phyloP scores from a whole-genome alignment of 1,140 invertebrate genomes.

The Littorina saxatilis region DNA sequence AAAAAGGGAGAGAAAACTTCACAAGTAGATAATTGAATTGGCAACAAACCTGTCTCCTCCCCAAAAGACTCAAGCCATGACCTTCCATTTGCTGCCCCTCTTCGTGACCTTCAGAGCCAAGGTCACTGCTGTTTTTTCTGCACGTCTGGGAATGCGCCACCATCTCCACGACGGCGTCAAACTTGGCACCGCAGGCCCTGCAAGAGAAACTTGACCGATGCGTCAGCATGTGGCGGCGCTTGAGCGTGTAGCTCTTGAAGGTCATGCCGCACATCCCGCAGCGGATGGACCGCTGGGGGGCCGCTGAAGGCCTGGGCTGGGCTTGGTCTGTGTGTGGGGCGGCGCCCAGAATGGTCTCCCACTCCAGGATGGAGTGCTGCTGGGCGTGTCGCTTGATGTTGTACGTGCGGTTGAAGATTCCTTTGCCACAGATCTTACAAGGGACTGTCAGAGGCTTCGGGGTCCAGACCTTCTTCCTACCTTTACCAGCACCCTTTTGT shows the following conservation, averaged over 20 bases:
- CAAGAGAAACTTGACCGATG: slow-evolving; percentile 23
- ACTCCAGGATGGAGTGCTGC: slow-evolving; percentile 35
- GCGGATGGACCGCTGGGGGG: not conserved
- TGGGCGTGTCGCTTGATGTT: slow-evolving; percentile 37
- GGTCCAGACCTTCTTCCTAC: slow-evolving; percentile 15
- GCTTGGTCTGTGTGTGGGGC: no score
- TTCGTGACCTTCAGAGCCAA: not conserved
- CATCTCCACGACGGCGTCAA: not conserved
- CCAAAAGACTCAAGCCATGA: no score
- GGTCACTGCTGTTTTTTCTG: not conserved
- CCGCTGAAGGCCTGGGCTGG: not conserved
- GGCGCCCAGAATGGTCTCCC: slow-evolving; percentile 18
- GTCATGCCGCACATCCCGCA: slow-evolving; percentile 7
- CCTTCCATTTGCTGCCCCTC: not conserved
- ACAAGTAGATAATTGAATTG: no score
- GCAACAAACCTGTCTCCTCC: no score
- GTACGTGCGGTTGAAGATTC: slow-evolving; percentile 27
- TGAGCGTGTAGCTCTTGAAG: slow-evolving; percentile 17
- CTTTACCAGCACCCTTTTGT: no score
- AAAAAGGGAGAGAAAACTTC: no score
- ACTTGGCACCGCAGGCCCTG: not conserved
- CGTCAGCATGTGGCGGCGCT: slow-evolving; percentile 24
- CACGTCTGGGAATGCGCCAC: not conserved
- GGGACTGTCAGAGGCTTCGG: slow-evolving; percentile 14
- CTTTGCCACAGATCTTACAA: slow-evolving; percentile 20